Percentiles rank a stretch among this genome's conserved stretches.
phyloP scores from a whole-genome alignment of 2,113 vertebrate genomes.

The Caloenas nicobarica region DNA sequence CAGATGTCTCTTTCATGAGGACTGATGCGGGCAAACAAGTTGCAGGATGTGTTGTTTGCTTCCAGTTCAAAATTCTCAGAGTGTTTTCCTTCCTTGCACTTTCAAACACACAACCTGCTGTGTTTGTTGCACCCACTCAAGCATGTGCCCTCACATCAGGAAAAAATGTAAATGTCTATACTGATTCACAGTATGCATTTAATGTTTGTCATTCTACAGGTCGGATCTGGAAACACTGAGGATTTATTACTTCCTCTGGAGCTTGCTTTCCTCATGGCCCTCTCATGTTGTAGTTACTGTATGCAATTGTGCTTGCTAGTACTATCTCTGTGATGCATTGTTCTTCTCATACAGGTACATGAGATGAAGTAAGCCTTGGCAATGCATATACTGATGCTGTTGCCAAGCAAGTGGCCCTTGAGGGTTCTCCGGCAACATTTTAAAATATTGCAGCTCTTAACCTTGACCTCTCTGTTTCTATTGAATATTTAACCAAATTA shows the following conservation, averaged over 20 bases:
- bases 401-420: not conserved
- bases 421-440: not conserved
- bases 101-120: not conserved
- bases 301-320: not conserved
- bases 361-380: conserved; percentile 30
- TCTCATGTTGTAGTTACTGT: not conserved
- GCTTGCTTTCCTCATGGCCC: not conserved
- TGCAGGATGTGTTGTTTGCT: not conserved
- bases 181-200: not conserved
- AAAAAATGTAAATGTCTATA: not conserved
- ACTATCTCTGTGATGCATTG: not conserved
- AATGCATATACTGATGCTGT: not conserved
- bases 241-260: not conserved
- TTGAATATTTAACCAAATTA: not conserved
- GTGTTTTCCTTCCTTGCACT: not conserved
- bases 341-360: not conserved
- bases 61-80: not conserved
- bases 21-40: not conserved
- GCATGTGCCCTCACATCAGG: not conserved
- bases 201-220: not conserved
- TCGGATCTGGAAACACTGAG: not conserved
- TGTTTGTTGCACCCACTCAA: not conserved
- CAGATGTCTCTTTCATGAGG: not conserved
- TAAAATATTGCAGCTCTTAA: not conserved
- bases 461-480: accelerated